A percentile compares a stretch with the other conserved stretches of the same genome.
Evolutionary conservation across 2,797 vertebrate species (phyloP).

Genomic region (Etheostoma nigrum): DNA sequence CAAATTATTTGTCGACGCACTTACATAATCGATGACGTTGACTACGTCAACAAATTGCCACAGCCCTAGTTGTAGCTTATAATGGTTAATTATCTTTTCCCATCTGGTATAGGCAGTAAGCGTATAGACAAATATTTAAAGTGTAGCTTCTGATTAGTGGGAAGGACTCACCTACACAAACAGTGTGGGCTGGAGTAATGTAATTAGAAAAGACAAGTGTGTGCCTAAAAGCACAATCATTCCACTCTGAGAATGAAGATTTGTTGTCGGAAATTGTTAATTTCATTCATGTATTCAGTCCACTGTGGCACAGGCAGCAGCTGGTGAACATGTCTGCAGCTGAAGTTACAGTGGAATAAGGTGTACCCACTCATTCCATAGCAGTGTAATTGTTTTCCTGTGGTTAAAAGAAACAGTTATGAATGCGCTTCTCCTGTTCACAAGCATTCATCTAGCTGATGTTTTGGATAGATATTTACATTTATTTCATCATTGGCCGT

Average conservation of each 20-base stretch:
- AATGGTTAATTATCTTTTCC: conserved; percentile 34
- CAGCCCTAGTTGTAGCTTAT: conserved; percentile 14
- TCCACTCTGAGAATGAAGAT: conserved; percentile 13
- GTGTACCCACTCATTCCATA: conserved; percentile 1
- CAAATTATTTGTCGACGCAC: too few species aligned
- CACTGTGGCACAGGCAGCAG: conserved; percentile 23
- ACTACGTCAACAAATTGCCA: too few species aligned
- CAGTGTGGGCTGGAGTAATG: conserved; percentile 50
- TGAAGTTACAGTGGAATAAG: conserved; percentile 30
- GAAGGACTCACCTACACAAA: conserved; percentile 47
- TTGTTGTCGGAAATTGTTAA: conserved; percentile 31
- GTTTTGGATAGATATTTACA: conserved; percentile 11
- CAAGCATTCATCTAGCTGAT: neutral
- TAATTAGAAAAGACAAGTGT: conserved; percentile 57
- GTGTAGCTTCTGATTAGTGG: conserved; percentile 41
- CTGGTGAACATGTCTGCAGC: conserved; percentile 34
- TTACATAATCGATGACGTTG: too few species aligned
- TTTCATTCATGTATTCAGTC: conserved; percentile 47
- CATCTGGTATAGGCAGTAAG: conserved; percentile 30
- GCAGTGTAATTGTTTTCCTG: neutral
- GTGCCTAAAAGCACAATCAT: conserved; percentile 47
- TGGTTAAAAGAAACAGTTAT: conserved; percentile 14
- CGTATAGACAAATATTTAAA: conserved; percentile 40
- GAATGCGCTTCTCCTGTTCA: neutral
- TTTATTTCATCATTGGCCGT: conserved; percentile 3